Conservation (phyloP, 2,797 vertebrate genomes). For the Thalassophryne amazonica region DNA sequence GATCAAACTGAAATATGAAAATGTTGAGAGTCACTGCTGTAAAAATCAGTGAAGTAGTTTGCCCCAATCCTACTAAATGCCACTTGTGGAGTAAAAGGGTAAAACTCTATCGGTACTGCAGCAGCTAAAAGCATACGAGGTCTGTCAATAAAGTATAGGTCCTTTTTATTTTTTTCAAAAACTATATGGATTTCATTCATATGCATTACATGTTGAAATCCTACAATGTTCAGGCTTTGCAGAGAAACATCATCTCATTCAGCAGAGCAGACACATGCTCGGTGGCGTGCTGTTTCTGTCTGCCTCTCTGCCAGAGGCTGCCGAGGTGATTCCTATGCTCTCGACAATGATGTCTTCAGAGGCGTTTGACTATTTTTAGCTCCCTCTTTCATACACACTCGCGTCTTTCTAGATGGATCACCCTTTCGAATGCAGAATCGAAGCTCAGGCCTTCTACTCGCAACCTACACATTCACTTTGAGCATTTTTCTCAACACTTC, state of each 20-base stretch:
- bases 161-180: too few relatives aligned
- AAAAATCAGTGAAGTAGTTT: too few relatives aligned
- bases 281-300: not conserved
- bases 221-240: not conserved
- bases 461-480: not conserved
- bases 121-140: too few relatives aligned
- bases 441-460: conserved; percentile 1
- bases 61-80: too few relatives aligned
- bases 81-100: too few relatives aligned
- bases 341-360: conserved; percentile 40
- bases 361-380: conserved; percentile 60
- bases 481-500: not conserved
- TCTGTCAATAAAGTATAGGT: too few relatives aligned
- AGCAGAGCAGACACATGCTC: not conserved
- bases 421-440: conserved; percentile 12
- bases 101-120: too few relatives aligned
- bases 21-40: too few relatives aligned
- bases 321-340: conserved; percentile 55
- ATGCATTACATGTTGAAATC: too few relatives aligned
- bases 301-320: conserved; percentile 31
- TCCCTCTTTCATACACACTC: conserved; percentile 17
- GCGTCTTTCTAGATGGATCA: conserved; percentile 17
- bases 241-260: not conserved
- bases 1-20: too few relatives aligned
- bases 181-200: too few relatives aligned